Evolutionary conservation across 2,797 vertebrate species (phyloP), one percentile per base, ranked within the genome.

Genomic region (Anolis apletophallus): DNA sequence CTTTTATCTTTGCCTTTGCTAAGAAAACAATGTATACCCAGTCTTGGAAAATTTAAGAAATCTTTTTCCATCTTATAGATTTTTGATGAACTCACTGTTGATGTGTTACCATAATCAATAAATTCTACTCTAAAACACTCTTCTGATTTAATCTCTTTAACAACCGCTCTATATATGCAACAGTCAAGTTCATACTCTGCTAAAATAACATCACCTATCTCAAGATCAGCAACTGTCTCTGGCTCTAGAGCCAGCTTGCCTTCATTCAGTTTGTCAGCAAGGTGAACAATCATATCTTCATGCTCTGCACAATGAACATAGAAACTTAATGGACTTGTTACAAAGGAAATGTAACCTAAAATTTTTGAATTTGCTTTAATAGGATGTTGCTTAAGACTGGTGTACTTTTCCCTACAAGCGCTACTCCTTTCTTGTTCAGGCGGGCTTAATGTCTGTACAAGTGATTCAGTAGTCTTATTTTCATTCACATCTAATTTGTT

Each of bases 71-170:
- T 91, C 80, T 85, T 86, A 82, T 89, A 95, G 72, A 97, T 94
- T 82, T 97, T 97, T 71, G 96, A 96, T 34, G 74, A 94, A 81
- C 84, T 90, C 36, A 98, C 88, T 52, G 94, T 82, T 79, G 95
- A 94, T 3, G 91, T 75, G 90, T 98, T 98, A 88, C 98, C 98
- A 85, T 98, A 98, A 94, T 99, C 98, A 88, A 99, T 95, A 93
- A 98, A 98, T 90, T 98, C 97, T 52, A 98, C 96, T 86, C 93
- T 95, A 88, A 97, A 95, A 36, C 10, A 74, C 23, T 87, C 93
- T 85, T 54, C 81, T 0, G 81, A 90, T 69, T 92, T 91, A 73
- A 91, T 64, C 86, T 90, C 89, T 91, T 94, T 97, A 87, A 98
- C 95, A 82, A 96, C 94, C 79, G 97, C 97, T 88, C 98, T 97